Base-by-base conservation (phyloP, 2,888 invertebrate genomes). In the Melanophora roralis region DNA sequence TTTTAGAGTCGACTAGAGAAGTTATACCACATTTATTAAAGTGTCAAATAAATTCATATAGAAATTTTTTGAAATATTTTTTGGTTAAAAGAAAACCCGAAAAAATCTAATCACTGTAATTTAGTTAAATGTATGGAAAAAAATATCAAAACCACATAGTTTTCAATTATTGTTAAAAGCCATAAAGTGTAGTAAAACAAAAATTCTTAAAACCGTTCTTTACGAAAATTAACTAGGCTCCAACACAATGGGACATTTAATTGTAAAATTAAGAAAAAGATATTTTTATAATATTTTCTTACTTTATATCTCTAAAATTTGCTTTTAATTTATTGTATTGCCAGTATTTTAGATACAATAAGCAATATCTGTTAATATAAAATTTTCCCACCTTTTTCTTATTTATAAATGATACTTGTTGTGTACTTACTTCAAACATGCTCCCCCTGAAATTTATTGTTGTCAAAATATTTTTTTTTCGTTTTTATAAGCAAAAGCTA, bases 1-100 rank as follows among this genome's bases (percentile, higher is more conserved):
- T 32, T 49, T 77, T 19, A 14, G 55, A 67, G 16, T 21, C 0
- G 47, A 69, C 53, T 45, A 62, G 32, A 62, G 32, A 62, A 55
- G 55, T 72, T 67, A 32, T 72, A 55, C 88, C 87, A 84, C 87
- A 87, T 87, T 77, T 87, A 83, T 87, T 85, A 85, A 85, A 87
- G 86, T 87, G 87, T 87, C 88, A 87, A 87, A 87, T 87, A 88
- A 87, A 87, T 87, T 87, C 87, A 86, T 87, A 85, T 83, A 83
- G 75, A 67, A 55, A 67, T 81, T 81, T 49, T 11, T 43, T 34
- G n/a, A n/a, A 27, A 3, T 45, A 49, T 55, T 16, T 43, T 45
- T 12, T 53, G 49, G 64, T 47, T 34, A 19, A 34, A 59, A 9
- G 1, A 72, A 19, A 49, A 32, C 14, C 1, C 9, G 5, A 65